Base-by-base conservation (phyloP, 1,140 invertebrate genomes). In the Parapsyche elsis region DNA sequence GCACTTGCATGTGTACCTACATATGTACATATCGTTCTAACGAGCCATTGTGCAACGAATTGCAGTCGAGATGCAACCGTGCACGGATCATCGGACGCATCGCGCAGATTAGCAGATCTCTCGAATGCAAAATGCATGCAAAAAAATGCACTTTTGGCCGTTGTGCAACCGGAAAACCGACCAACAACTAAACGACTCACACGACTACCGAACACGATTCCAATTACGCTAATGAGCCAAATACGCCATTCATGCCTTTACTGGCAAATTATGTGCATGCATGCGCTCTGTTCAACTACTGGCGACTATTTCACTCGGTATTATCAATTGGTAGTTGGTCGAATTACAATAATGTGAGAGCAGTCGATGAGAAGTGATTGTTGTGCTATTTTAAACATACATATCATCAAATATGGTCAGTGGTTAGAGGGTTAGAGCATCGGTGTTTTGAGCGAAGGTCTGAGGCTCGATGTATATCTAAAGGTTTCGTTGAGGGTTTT, bases 211-310 rank as follows among this genome's bases (percentile, higher is more conserved):
- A 61, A 61, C 57, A 61, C 57, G 57, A 61, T 61, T 61, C 57
- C 57, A 61, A 61, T 61, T 61, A 61, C 57, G 16, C 19, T 61
- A 61, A 61, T 61, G 57, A 61, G 57, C 57, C 57, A 21, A 61
- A 61, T 61, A 19, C 21, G 57, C 57, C 57, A 61, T 61, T 38
- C 30, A 38, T 38, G 30, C 30, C 30, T 38, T 38, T 38, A 38
- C 30, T 38, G 30, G 30, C 30, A 38, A 38, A 38, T 38, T 38
- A 38, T 38, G 7, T 38, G 30, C 30, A 38, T 38, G 30, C 30
- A 38, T 38, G 1, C 30, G 30, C 30, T 38, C 1, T 7, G 30
- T 38, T 38, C 30, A 38, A 7, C 30, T 38, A 38, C 30, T 38
- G 30, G n/a, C n/a, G n/a, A 38, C 30, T 38, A 7, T 38, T 38